Conservation (phyloP, 2,113 vertebrate genomes). For the Microtus pennsylvanicus region DNA sequence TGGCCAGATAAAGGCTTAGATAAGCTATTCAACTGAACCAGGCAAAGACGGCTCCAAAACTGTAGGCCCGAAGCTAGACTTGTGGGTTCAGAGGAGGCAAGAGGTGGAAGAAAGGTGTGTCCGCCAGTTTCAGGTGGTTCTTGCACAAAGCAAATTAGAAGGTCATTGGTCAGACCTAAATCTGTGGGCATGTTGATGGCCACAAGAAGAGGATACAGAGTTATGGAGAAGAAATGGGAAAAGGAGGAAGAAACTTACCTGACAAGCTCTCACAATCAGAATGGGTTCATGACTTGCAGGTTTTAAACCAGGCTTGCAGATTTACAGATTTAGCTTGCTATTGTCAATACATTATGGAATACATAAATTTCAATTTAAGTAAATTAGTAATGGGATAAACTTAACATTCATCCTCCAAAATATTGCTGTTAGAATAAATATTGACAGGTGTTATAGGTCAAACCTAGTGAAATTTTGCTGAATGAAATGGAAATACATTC, state of each 20-base stretch:
- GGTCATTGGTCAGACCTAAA: background rate
- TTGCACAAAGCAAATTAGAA: background rate
- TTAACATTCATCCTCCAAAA: conserved; percentile 17
- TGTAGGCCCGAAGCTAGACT: background rate
- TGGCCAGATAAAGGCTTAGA: background rate
- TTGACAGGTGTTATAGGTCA: background rate
- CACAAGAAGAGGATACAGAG: background rate
- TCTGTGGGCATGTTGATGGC: background rate
- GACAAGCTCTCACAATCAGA: background rate
- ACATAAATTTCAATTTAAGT: background rate
- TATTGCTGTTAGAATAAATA: conserved; percentile 23
- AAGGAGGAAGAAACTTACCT: background rate
- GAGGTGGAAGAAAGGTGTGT: background rate
- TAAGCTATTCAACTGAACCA: background rate
- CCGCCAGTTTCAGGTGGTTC: background rate
- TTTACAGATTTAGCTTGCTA: background rate
- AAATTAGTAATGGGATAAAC: conserved; percentile 34
- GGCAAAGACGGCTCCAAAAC: background rate
- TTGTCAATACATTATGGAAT: conserved; percentile 5
- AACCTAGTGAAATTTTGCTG: background rate
- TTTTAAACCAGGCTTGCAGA: background rate
- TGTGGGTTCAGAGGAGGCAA: background rate
- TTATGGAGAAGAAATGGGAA: background rate
- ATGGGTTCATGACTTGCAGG: background rate
- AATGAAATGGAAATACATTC: background rate